phyloP scores from a whole-genome alignment of 2,888 invertebrate genomes.

The Temnothorax ravouxi region DNA sequence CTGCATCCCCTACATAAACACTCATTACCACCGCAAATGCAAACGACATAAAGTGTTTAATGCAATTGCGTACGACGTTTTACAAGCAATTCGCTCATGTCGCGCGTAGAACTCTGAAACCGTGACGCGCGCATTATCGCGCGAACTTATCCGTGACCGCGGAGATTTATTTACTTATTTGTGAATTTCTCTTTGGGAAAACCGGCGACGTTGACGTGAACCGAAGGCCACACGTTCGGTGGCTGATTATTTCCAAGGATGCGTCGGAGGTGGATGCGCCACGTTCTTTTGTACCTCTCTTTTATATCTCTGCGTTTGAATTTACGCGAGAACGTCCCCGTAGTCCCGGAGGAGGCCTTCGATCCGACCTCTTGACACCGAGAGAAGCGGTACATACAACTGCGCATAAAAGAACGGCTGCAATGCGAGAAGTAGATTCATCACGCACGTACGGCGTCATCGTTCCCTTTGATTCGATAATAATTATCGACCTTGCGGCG shows the following conservation, averaged over 20 bases:
- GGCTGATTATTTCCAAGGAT: conserved; percentile 76
- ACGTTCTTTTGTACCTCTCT: conserved; percentile 45
- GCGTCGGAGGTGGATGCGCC: conserved; percentile 66
- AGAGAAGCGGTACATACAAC: conserved; percentile 44
- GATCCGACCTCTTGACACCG: conserved; percentile 69
- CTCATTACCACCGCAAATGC: neutral
- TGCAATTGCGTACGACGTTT: conserved; percentile 12
- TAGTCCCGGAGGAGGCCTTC: conserved; percentile 60
- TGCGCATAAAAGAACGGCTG: conserved; percentile 57
- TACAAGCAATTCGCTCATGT: conserved; percentile 9
- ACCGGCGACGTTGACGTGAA: conserved; percentile 57
- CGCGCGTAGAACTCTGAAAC: neutral
- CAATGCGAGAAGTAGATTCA: conserved; percentile 33
- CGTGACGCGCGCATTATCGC: neutral
- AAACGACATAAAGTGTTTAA: conserved; percentile 18
- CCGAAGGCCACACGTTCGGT: conserved; percentile 60
- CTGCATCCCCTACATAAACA: neutral
- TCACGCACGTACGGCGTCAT: conserved; percentile 50
- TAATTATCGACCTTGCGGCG: conserved; percentile 70
- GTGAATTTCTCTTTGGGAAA: conserved; percentile 30
- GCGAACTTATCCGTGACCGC: neutral
- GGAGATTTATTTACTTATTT: conserved; percentile 20
- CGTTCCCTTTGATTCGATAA: conserved; percentile 72
- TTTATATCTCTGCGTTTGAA: conserved; percentile 70
- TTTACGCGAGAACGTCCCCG: conserved; percentile 66